phyloP scores from a whole-genome alignment of 2,797 vertebrate genomes.

The Graptemys geographica region DNA sequence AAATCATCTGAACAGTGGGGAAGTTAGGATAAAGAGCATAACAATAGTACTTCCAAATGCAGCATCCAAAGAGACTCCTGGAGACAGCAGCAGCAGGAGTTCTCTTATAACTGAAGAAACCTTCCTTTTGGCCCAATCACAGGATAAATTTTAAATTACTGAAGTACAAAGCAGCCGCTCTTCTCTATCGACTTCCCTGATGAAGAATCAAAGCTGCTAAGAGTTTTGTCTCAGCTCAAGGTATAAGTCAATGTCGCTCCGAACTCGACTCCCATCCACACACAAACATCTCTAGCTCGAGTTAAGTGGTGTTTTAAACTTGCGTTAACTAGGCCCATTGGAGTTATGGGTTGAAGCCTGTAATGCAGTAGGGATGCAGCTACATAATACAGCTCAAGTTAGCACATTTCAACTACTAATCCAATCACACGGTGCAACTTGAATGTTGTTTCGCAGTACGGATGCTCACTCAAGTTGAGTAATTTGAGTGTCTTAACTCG shows the following conservation, averaged over 20 bases:
- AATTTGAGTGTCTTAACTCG: too few species aligned
- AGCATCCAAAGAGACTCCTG: constrained; percentile 34
- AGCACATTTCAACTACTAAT: not conserved
- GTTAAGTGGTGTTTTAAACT: not conserved
- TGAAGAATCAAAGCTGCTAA: not conserved
- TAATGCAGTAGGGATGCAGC: not conserved
- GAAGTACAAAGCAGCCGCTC: not conserved
- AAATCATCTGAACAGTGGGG: constrained; percentile 1
- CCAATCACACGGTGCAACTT: not conserved
- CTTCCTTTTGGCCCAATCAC: constrained; percentile 32
- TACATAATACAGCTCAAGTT: not conserved
- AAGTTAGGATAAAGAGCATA: constrained; percentile 18
- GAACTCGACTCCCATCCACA: not conserved
- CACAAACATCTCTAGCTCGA: not conserved
- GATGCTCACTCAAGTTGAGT: too few species aligned
- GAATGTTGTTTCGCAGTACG: too few species aligned
- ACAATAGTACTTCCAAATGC: constrained; percentile 8
- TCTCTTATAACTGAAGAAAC: constrained; percentile 48
- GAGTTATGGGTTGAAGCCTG: not conserved
- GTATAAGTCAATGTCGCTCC: not conserved
- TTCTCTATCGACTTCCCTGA: not conserved
- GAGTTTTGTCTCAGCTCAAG: not conserved
- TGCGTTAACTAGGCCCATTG: not conserved
- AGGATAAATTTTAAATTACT: not conserved
- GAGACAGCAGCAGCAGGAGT: not conserved